These are phyloP conservation scores for Melanotaenia nigrans DNA, from an alignment of 2,797 vertebrate genomes.

Conservation along the genomic window DNA sequence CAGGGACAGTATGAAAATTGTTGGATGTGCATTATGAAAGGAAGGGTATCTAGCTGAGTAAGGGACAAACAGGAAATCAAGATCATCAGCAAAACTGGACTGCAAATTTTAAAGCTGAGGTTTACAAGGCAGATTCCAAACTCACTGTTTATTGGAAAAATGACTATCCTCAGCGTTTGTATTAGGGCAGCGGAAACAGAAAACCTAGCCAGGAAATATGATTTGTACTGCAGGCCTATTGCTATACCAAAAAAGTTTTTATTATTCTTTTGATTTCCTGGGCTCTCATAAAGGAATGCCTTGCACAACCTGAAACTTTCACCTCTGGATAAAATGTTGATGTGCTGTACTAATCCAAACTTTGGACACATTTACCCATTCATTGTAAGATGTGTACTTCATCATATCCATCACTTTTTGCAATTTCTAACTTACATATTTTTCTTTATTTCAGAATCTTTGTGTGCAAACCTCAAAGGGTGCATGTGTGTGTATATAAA, in stretches of 20 bases:
- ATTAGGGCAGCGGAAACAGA: constrained; percentile 18
- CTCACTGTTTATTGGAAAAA: constrained; percentile 38
- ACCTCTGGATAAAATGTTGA: not conserved
- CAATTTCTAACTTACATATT: not conserved
- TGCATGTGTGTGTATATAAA: constrained; percentile 14
- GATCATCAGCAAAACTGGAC: constrained; percentile 61
- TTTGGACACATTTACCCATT: not conserved
- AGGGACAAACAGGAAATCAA: constrained; percentile 65
- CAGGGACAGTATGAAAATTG: constrained; percentile 49
- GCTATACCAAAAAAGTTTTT: constrained; percentile 12
- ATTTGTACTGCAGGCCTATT: constrained; percentile 22
- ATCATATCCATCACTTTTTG: constrained; percentile 22
- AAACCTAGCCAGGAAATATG: constrained; percentile 17
- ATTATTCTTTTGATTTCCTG: constrained; percentile 17
- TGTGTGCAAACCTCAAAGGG: constrained; percentile 17
- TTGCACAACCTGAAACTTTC: not conserved
- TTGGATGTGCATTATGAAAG: constrained; percentile 45
- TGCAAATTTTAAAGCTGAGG: constrained; percentile 46
- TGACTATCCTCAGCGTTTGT: constrained; percentile 42
- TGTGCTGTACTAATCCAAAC: not conserved
- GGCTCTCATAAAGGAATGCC: not conserved
- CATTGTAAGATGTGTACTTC: not conserved
- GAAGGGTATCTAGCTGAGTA: constrained; percentile 64
- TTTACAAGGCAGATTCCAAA: constrained; percentile 45
- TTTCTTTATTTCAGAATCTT: constrained; percentile 48